These are phyloP conservation scores for Rynchops niger DNA, from an alignment of 2,113 vertebrate genomes.

Conservation along the genomic window DNA sequence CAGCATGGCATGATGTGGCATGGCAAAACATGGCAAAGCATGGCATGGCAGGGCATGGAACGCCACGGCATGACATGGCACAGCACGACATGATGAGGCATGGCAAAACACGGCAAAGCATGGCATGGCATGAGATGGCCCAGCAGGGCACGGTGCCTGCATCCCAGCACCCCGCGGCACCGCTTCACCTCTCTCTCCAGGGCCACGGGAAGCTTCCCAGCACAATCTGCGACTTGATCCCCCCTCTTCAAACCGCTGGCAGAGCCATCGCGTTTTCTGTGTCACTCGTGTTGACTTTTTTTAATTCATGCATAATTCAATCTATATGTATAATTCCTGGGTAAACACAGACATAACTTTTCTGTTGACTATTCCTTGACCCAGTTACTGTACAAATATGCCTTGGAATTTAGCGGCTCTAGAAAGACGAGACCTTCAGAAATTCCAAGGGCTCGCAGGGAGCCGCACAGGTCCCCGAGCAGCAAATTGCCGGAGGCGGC, in stretches of 20 bases:
- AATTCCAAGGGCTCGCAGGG: not conserved
- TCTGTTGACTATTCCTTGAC: constrained; percentile 54
- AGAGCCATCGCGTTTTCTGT: not conserved
- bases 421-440: not conserved
- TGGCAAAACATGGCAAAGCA: too few species aligned
- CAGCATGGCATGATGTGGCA: too few species aligned
- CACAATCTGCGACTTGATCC: fast-evolving
- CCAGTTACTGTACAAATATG: constrained; percentile 35
- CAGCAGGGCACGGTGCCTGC: fast-evolving
- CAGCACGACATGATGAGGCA: not conserved
- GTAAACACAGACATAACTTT: constrained; percentile 31
- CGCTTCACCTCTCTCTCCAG: not conserved
- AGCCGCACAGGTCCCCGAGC: fast-evolving
- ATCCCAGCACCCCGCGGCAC: not conserved
- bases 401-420: not conserved
- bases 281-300: not conserved
- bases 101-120: not conserved
- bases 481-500: not conserved
- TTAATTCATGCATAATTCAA: constrained; percentile 56
- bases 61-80: not conserved
- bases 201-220: fast-evolving
- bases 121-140: fast-evolving
- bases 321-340: constrained; percentile 4
- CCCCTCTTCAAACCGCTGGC: not conserved
- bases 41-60: too few species aligned